A percentile compares a stretch with the other conserved stretches of the same genome.
These are phyloP conservation scores for Poeciliopsis turrubarensis DNA, from an alignment of 2,113 vertebrate species.

Conservation along the genomic window DNA sequence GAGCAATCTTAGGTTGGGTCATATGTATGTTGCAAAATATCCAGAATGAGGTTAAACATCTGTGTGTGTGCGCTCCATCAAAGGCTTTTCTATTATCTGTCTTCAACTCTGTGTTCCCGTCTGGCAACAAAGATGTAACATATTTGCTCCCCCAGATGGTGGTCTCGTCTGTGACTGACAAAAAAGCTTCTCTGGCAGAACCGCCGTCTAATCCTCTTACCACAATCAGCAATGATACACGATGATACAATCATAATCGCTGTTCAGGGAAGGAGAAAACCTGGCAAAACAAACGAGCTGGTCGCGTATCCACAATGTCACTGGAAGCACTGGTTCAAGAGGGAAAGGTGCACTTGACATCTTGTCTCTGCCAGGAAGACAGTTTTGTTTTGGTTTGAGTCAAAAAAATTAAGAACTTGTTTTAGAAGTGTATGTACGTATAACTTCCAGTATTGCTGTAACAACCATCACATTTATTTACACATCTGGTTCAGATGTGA, in stretches of 20 bases:
- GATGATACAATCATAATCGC: conserved; percentile 60
- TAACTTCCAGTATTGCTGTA: not conserved
- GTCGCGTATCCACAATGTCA: conserved; percentile 1
- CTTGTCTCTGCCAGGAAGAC: conserved; percentile 7
- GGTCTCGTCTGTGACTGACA: conserved; percentile 44
- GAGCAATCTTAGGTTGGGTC: not conserved
- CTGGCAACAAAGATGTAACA: conserved; percentile 55
- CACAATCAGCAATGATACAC: conserved; percentile 58
- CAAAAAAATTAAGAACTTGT: not conserved
- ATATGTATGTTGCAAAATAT: not conserved
- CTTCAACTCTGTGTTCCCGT: conserved; percentile 37
- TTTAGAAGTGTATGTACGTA: not conserved
- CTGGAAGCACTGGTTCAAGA: conserved; percentile 23
- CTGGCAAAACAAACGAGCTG: conserved; percentile 55
- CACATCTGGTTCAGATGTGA: not conserved
- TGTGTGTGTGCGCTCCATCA: conserved; percentile 9
- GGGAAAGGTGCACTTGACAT: conserved; percentile 18
- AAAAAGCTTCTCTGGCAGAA: conserved; percentile 61
- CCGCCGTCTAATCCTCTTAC: conserved; percentile 64
- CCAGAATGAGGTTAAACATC: not conserved
- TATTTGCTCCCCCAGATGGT: conserved; percentile 68
- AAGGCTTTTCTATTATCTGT: not conserved
- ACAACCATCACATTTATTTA: not conserved
- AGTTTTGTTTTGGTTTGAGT: conserved; percentile 36
- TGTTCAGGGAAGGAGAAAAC: conserved; percentile 48